Evolutionary conservation across 2,113 vertebrate species (phyloP), one percentile per base, ranked within the genome.

Genomic region (Porphyrio hochstetteri): DNA sequence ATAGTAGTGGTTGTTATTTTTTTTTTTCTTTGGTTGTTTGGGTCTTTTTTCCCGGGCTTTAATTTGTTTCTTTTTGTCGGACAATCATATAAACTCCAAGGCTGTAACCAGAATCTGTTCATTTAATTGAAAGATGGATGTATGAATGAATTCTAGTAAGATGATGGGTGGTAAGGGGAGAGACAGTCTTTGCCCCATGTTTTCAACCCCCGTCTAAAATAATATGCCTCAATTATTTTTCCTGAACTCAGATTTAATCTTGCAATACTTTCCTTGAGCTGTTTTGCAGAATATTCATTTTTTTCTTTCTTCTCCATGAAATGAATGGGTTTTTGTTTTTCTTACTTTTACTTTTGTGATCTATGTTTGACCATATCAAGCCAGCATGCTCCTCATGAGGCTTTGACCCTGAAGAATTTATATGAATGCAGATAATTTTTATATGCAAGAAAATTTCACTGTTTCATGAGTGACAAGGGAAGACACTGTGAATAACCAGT

Each of bases 81-180:
- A 27, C 7, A 72, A 76, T 59, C 25, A 9, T 53, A 68, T 83
- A 71, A 95, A 65, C 21, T n/a, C 5, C 27, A 89, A 88, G 16
- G 23, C 20, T 76, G 9, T 11, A 40, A 85, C 5, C 10, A 77
- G 25, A 61, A 57, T 13, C 4, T 69, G 4, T 74, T 86, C 2
- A 36, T 83, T 86, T 92, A 75, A 90, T 7, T 67, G 8, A 65
- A 60, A 25, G 15, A 10, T 31, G 3, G 16, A 46, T n/a, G 48
- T 12, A 48, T 20, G 14, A 79, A 59, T 0, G 1, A 69, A 42
- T 71, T 72, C 23, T n/a, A 56, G 13, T 2, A 92, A 65, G 21
- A 23, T n/a, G 7, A 4, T 57, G 6, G 11, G 5, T 18, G 4
- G 3, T 50, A 59, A 7, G 2, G 13, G 3, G 5, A 59, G 13